phyloP scores from a whole-genome alignment of 2,113 vertebrate species.

The Nothoprocta pentlandii region DNA sequence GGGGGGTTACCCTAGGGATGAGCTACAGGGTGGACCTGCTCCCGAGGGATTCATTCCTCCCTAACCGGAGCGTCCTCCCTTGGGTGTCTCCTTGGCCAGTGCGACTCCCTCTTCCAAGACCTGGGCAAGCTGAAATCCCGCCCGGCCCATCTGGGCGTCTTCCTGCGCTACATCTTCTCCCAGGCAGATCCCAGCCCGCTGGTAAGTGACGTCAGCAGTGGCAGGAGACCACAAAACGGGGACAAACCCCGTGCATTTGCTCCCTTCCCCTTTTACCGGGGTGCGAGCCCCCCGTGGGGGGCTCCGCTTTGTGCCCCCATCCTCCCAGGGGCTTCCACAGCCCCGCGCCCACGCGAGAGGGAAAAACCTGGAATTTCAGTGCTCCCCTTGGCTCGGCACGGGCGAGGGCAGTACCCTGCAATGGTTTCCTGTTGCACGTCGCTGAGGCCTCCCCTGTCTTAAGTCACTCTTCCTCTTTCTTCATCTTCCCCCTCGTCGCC shows the following conservation, averaged over 20 bases:
- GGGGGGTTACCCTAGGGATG: rapidly evolving
- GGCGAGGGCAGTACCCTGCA: neutral
- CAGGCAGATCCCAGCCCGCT: conserved; percentile 92
- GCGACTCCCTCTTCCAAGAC: conserved; percentile 90
- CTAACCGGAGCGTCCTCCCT: neutral
- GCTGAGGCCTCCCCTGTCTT: rapidly evolving
- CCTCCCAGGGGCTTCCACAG: neutral
- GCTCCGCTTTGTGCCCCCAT: neutral
- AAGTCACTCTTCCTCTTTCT: neutral
- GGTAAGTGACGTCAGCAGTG: conserved; percentile 73
- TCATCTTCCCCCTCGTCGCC: neutral
- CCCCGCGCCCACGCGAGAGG: neutral
- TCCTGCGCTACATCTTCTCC: conserved; percentile 92
- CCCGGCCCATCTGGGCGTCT: conserved; percentile 90
- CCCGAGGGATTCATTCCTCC: rapidly evolving
- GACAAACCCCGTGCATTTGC: rapidly evolving
- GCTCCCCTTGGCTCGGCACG: neutral
- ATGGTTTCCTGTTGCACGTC: neutral
- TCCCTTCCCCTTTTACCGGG: rapidly evolving
- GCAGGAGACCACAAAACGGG: neutral
- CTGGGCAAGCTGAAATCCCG: conserved; percentile 86
- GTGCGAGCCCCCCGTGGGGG: too few species aligned
- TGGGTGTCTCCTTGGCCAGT: conserved; percentile 66
- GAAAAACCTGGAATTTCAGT: neutral
- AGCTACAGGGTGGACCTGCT: rapidly evolving